These are phyloP conservation scores for Cheilosia variabilis DNA, from an alignment of 2,888 invertebrate species.

Conservation along the genomic window DNA sequence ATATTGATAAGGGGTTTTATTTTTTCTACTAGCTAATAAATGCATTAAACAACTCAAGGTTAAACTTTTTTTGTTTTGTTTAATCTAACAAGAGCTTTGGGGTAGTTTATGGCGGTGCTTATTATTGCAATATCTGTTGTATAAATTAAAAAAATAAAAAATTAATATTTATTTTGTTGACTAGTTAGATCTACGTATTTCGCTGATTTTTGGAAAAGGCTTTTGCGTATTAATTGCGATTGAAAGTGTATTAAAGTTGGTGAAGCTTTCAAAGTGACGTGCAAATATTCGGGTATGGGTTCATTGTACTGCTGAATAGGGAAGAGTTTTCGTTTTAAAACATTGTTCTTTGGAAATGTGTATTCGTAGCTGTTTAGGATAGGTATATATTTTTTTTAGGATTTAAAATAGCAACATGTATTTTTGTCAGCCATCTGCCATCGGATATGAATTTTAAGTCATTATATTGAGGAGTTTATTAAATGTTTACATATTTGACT, in stretches of 20 bases:
- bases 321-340: neutral
- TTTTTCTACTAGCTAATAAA: conserved; percentile 1
- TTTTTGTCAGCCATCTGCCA: too few relatives aligned
- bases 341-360: neutral
- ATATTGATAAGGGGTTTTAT: conserved; percentile 9
- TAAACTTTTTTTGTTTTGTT: conserved; percentile 3
- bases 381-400: too few relatives aligned
- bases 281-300: neutral
- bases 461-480: too few relatives aligned
- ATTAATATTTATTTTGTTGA: too few relatives aligned
- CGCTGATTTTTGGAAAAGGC: neutral
- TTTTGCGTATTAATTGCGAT: neutral
- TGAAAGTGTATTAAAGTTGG: neutral
- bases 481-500: too few relatives aligned
- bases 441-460: too few relatives aligned
- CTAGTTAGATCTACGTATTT: too few relatives aligned
- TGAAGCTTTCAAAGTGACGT: neutral
- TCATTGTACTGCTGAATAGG: neutral
- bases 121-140: neutral
- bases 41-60: conserved; percentile 33
- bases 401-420: too few relatives aligned
- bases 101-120: neutral
- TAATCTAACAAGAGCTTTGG: neutral
- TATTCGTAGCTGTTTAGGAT: neutral
- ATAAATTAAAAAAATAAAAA: too few relatives aligned